Percentiles rank a stretch among this genome's conserved stretches.
phyloP scores from a whole-genome alignment of 2,888 invertebrate species.

The Spodoptera littoralis region DNA sequence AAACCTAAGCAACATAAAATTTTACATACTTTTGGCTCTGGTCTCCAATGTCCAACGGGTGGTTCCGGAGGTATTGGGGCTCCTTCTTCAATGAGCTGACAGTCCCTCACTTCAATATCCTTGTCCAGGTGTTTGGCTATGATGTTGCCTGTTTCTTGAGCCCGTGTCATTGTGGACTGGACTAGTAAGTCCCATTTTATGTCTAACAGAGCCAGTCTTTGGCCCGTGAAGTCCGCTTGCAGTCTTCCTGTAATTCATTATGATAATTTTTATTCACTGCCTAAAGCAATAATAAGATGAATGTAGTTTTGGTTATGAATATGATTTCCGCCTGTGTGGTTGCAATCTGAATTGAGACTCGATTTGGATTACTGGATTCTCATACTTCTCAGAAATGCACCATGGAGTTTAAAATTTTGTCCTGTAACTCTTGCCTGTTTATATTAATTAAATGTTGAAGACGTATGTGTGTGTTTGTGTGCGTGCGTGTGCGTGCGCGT shows the following conservation, averaged over 20 bases:
- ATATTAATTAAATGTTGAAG: too few species aligned
- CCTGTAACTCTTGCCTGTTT: too few species aligned
- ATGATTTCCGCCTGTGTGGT: too few species aligned
- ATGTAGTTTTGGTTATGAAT: too few species aligned
- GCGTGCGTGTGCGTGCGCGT: too few species aligned
- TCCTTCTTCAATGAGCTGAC: conserved; percentile 96
- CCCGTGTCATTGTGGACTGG: conserved; percentile 97
- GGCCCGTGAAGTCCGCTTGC: conserved; percentile 96
- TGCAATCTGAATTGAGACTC: too few species aligned
- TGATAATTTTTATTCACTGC: neutral
- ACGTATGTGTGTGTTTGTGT: too few species aligned
- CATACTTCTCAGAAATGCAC: too few species aligned
- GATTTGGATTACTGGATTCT: too few species aligned
- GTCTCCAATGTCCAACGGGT: conserved; percentile 95
- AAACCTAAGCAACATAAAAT: neutral
- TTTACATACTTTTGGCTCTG: conserved; percentile 89
- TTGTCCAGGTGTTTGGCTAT: conserved; percentile 92
- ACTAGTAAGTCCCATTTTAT: conserved; percentile 94
- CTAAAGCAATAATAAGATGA: too few species aligned
- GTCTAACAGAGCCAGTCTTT: conserved; percentile 92
- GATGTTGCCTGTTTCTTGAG: conserved; percentile 96
- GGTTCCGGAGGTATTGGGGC: conserved; percentile 98
- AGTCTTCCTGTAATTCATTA: conserved; percentile 89
- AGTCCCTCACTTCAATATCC: conserved; percentile 89
- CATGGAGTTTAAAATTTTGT: too few species aligned